Base-by-base conservation (phyloP, 2,797 vertebrate genomes). In the Microctenopoma steveboyesi region DNA sequence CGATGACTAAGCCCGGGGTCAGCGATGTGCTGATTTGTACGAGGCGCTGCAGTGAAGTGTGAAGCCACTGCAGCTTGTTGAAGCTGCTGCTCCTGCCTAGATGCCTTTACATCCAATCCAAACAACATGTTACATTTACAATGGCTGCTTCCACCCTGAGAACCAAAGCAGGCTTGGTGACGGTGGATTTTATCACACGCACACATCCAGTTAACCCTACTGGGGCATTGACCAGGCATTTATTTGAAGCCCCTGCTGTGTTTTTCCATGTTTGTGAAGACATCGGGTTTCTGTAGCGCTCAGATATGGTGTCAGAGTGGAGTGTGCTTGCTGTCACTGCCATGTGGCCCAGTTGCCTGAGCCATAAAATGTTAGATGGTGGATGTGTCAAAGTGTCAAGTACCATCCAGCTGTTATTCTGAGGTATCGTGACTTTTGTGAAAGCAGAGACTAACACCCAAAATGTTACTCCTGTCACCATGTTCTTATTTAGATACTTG, bases 1-100 rank as follows among this genome's bases (percentile, higher is more conserved):
- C 15, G 96, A 97, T 1, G 95, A 96, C 54, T 97, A 96, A 81
- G 43, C 7, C 37, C 0, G 55, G 27, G 37, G 4, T 33, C 57
- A 10, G 43, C 8, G 39, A 48, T 16, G 18, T 37, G 60, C 46
- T 42, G 72, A 54, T 72, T 71, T 47, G 47, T 69, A 43, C 80
- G 65, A 48, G 35, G 35, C 77, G 69, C 69, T 72, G 61, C 71
- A 82, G 83, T 62, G 75, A 82, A 46, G 59, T 46, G 27, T 53
- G 45, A 66, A n/a, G 45, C 56, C 22, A 3, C 49, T 53, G 64
- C 61, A 55, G 79, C 64, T 58, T 54, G 40, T 9, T 46, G 69
- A 16, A 39, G 71, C 72, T 66, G 77, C 78, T 51, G 62, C 70
- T 45, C 35, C 68, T 48, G 48, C 67, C 52, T 22, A 47, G 69